Evolutionary conservation across 2,797 vertebrate genomes (phyloP).

Genomic region (Coilia nasus): DNA sequence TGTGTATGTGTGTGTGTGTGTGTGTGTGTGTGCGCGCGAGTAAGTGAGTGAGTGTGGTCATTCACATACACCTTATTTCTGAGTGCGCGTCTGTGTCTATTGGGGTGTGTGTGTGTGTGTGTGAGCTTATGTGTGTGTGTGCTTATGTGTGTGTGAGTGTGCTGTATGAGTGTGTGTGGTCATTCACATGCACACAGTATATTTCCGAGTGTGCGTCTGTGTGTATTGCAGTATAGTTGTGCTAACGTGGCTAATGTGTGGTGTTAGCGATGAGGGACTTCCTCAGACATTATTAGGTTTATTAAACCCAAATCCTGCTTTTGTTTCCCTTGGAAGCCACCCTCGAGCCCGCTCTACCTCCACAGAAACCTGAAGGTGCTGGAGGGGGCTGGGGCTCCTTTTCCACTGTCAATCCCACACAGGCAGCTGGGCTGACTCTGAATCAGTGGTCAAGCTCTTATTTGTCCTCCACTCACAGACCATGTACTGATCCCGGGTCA

Average conservation of each 20-base stretch:
- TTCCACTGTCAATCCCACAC: conserved; percentile 48
- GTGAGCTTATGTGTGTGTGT: no score
- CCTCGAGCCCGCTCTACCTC: conserved; percentile 49
- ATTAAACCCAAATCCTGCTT: conserved; percentile 61
- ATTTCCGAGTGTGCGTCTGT: conserved; percentile 13
- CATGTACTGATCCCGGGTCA: neutral
- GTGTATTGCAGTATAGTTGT: conserved; percentile 3
- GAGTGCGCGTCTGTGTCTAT: no score
- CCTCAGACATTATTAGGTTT: conserved; percentile 56
- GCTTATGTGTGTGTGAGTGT: no score
- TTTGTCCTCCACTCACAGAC: neutral
- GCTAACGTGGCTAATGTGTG: conserved; percentile 34
- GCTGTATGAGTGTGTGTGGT: no score
- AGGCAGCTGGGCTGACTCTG: neutral
- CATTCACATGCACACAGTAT: neutral
- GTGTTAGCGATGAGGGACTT: conserved; percentile 46
- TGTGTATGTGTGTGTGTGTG: conserved; percentile 24
- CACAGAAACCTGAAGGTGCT: conserved; percentile 8
- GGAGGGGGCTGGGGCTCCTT: conserved; percentile 39
- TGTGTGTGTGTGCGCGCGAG: no score
- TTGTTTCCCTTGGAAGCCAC: conserved; percentile 63
- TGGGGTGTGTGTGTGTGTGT: no score
- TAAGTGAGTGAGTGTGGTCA: no score
- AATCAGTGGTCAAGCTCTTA: neutral
- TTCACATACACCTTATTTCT: no score